Conservation (phyloP, 2,888 invertebrate genomes). For the Stenodera caucasica region DNA sequence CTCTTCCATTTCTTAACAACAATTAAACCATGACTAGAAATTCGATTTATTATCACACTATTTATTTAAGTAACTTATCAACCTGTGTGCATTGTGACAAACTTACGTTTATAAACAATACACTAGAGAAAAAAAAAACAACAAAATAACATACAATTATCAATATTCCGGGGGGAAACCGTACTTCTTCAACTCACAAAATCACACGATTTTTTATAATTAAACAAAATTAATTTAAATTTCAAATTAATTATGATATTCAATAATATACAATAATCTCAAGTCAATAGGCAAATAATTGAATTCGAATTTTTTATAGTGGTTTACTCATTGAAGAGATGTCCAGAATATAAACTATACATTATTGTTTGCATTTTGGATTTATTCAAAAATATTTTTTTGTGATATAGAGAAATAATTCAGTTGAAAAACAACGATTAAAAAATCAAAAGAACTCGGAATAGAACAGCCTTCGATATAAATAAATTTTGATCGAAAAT, state of each 20-base stretch:
- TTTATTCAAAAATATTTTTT: neutral
- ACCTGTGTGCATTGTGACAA: constrained; percentile 25
- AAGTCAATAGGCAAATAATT: constrained; percentile 6
- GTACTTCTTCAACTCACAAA: no score
- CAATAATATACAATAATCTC: no score
- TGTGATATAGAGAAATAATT: no score
- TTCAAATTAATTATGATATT: no score
- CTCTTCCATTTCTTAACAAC: constrained; percentile 23
- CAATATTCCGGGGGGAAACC: no score
- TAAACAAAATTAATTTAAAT: no score
- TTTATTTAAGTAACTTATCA: constrained; percentile 25
- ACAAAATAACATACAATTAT: no score
- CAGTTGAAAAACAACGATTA: neutral
- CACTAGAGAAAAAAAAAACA: neutral
- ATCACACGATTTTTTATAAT: no score
- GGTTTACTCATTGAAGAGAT: constrained; percentile 19
- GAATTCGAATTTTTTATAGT: constrained; percentile 15
- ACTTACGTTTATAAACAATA: constrained; percentile 20
- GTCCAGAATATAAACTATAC: constrained; percentile 22
- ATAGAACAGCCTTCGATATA: constrained; percentile 4
- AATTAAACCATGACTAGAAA: constrained; percentile 23
- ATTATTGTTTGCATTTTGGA: constrained; percentile 16
- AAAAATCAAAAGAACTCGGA: neutral
- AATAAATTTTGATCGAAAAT: neutral
- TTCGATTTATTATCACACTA: constrained; percentile 24